Evolutionary conservation across 2,797 vertebrate species (phyloP).

Genomic region (Sebastiscus albofasciatus): DNA sequence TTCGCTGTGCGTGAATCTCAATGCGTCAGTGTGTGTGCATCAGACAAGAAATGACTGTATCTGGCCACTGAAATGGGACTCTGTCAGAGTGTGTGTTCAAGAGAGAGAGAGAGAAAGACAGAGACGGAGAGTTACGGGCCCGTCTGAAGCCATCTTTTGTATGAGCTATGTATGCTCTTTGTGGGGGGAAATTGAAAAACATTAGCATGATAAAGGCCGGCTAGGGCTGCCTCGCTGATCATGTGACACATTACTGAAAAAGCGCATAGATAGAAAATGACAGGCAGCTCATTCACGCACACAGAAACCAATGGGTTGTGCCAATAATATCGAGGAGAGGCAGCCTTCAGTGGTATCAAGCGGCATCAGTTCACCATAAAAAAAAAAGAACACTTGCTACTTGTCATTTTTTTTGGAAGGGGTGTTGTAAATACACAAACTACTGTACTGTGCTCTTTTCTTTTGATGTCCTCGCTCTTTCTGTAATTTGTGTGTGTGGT

Average conservation of each 20-base stretch:
- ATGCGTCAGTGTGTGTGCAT: constrained; percentile 59
- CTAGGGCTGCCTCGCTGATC: constrained; percentile 83
- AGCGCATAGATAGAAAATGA: constrained; percentile 81
- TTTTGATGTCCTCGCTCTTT: constrained; percentile 68
- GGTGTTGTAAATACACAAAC: constrained; percentile 65
- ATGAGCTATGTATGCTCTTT: constrained; percentile 87
- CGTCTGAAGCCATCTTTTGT: constrained; percentile 86
- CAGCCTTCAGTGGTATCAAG: constrained; percentile 43
- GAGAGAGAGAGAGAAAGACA: constrained; percentile 31
- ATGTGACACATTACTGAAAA: constrained; percentile 84
- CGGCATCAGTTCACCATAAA: constrained; percentile 45
- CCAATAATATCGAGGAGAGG: constrained; percentile 70
- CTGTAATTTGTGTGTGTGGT: constrained; percentile 49
- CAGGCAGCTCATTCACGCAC: constrained; percentile 75
- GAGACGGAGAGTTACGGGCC: constrained; percentile 68
- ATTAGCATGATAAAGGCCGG: constrained; percentile 93
- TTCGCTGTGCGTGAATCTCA: constrained; percentile 34
- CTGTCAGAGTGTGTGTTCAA: constrained; percentile 53
- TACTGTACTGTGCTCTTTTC: constrained; percentile 54
- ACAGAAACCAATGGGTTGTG: constrained; percentile 63
- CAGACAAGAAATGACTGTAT: constrained; percentile 82
- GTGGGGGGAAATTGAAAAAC: constrained; percentile 80
- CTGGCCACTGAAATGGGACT: constrained; percentile 65
- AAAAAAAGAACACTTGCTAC: constrained; percentile 44
- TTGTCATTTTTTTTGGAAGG: constrained; percentile 46